Base-by-base conservation (phyloP, 2,888 invertebrate species). In the Caenorhabditis sp. region DNA sequence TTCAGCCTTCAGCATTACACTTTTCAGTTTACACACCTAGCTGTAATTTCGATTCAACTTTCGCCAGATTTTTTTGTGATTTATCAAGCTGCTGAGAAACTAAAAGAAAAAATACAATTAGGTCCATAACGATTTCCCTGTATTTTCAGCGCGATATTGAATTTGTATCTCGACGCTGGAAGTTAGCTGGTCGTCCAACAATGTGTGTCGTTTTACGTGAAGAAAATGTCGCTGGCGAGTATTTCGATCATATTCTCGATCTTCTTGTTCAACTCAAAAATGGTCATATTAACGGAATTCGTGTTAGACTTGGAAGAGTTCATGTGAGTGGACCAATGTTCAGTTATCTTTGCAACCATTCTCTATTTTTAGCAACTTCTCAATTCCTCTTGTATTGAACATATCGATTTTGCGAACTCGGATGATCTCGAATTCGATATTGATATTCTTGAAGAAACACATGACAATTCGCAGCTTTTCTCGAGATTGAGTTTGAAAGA, bases 361-460 rank as follows among this genome's bases (percentile, higher is more conserved):
- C n/a, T n/a, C n/a, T n/a, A n/a, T 56, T 56, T 83, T 63, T 94
- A 99, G 91, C 97, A 97, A 90, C 91, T 99, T 64, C 93, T 97
- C 78, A 94, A 96, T n/a, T 95, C 97, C 83, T 95, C 97, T 5
- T 99, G 97, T 88, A 94, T 95, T 91, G 99, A 99, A 89, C 97
- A 99, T 90, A 91, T 99, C 89, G 99, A 99, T 90, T 99, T 97
- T 88, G 91, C 93, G 59, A 70, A 70, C 56, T 70, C 75, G 0
- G 91, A 92, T 84, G 91, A 92, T 54, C 67, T 85, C n/a, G 80
- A 84, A 20, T 85, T 85, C 49, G 88, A 82, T 36, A 69, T 82
- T 23, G 82, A 77, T 17, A 78, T 77, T n/a, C 70, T 87, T 60
- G 80, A 82, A 59, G 87, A 86, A 59, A 63, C 80, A 12, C 80